Evolutionary conservation across 2,113 vertebrate genomes (phyloP).

Genomic region (Cromileptes altivelis): DNA sequence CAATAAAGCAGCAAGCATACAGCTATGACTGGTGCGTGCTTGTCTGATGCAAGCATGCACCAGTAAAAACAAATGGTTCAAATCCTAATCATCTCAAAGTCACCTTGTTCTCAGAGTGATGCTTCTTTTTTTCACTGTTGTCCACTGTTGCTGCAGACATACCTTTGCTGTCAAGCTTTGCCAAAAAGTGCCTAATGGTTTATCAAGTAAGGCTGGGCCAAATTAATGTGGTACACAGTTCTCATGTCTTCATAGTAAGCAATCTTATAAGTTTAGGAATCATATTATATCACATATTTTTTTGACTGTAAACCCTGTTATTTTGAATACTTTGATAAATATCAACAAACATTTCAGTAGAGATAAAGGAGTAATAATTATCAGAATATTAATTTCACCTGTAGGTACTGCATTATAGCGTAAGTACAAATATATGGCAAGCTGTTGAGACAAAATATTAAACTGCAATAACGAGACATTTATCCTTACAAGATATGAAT

Average conservation of each 20-base stretch:
- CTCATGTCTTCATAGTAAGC: background rate
- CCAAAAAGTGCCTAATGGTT: background rate
- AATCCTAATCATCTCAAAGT: background rate
- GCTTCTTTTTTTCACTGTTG: background rate
- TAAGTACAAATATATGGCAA: background rate
- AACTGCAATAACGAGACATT: background rate
- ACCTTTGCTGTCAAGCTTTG: background rate
- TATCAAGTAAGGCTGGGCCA: background rate
- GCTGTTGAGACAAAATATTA: background rate
- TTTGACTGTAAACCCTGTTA: background rate
- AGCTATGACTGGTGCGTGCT: conserved; percentile 5
- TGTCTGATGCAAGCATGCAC: background rate
- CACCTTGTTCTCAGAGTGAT: background rate
- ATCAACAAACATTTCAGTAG: background rate
- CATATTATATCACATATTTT: background rate
- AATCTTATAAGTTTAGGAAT: background rate
- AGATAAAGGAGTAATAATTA: background rate
- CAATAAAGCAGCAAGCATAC: conserved; percentile 32
- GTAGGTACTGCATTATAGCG: background rate
- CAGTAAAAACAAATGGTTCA: background rate
- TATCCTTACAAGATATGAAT: background rate
- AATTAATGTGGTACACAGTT: background rate
- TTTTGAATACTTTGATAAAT: background rate
- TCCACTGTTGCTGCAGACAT: background rate
- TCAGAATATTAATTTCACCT: background rate